These are phyloP conservation scores for Silurus lanzhouensis DNA, from an alignment of 2,797 vertebrate species.

Conservation along the genomic window DNA sequence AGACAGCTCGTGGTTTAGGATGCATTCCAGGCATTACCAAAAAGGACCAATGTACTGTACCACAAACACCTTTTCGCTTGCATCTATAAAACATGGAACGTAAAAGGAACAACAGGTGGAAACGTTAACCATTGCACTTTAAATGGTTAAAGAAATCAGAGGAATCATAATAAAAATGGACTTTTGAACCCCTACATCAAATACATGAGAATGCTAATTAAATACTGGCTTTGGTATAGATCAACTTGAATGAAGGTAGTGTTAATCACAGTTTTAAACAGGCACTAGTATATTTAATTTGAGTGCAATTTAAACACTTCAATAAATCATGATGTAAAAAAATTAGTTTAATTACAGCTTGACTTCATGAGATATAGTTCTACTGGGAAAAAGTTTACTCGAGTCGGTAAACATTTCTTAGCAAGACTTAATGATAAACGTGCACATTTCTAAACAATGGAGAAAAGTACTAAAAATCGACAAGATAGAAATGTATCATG, in stretches of 20 bases:
- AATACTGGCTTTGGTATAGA: slow-evolving; percentile 57
- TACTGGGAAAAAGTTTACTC: slow-evolving; percentile 20
- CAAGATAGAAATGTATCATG: neutral
- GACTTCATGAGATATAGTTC: neutral
- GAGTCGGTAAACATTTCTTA: slow-evolving; percentile 9
- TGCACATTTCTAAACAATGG: neutral
- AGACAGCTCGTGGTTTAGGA: slow-evolving; percentile 49
- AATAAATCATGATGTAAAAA: neutral
- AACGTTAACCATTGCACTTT: slow-evolving; percentile 18
- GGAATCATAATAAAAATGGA: neutral
- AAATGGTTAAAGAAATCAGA: slow-evolving; percentile 24
- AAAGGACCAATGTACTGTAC: slow-evolving; percentile 38
- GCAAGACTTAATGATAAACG: slow-evolving; percentile 6
- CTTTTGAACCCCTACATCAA: slow-evolving; percentile 8
- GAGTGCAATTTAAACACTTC: too few relatives aligned
- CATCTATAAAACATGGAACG: slow-evolving; percentile 12
- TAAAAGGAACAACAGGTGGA: slow-evolving; percentile 8
- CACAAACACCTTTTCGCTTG: slow-evolving; percentile 43
- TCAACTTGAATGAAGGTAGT: slow-evolving; percentile 35
- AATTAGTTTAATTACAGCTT: neutral
- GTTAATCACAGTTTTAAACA: slow-evolving; percentile 16
- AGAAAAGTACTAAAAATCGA: slow-evolving; percentile 7
- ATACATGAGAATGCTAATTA: slow-evolving; percentile 28
- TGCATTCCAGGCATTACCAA: slow-evolving; percentile 49
- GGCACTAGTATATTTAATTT: slow-evolving; percentile 22